Evolutionary conservation across 2,113 vertebrate species (phyloP), one percentile per base, ranked within the genome.

Genomic region (Heloderma charlesbogerti): DNA sequence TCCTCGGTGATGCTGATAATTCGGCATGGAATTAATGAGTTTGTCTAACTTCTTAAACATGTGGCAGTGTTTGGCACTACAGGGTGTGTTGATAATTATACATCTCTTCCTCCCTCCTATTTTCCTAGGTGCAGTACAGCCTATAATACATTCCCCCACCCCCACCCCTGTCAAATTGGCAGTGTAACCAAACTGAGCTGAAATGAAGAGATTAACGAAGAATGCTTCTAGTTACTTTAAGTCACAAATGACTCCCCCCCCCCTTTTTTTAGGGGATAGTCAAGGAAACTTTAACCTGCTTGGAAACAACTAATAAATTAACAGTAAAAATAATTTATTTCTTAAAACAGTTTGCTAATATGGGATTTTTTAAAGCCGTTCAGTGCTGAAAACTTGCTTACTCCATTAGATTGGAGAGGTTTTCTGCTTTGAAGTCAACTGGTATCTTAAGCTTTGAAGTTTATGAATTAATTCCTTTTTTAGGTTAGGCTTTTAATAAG

Each of bases 401-500:
- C 60, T 86, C 74, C 7, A 16, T 45, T 54, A 2, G 40, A 22
- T n/a, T 45, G 45, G 84, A 66, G 22, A 34, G 0, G 0, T 79
- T 51, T 75, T 87, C n/a, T 86, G 37, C 67, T 89, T 93, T 87
- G 34, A 90, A 78, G 77, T 67, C 83, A 51, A 25, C 1, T 0
- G 67, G 15, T 78, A 7, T 72, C 67, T 86, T 92, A 88, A 93
- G 15, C 71, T 93, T 93, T 90, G 67, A 88, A 77, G 92, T 5
- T 18, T 84, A 51, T 84, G 6, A 94, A 66, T 81, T 2, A 78
- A 6, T 89, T 37, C 18, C n/a, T 43, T 85, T 88, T 74, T 71
- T 67, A 78, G 88, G 60, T 82, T 87, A 15, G 15, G 74, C 4
- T 6, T 85, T 89, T 82, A 67, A 0, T 92, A 51, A 79, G 84